phyloP scores from a whole-genome alignment of 2,797 vertebrate species.

The Liasis olivaceus region DNA sequence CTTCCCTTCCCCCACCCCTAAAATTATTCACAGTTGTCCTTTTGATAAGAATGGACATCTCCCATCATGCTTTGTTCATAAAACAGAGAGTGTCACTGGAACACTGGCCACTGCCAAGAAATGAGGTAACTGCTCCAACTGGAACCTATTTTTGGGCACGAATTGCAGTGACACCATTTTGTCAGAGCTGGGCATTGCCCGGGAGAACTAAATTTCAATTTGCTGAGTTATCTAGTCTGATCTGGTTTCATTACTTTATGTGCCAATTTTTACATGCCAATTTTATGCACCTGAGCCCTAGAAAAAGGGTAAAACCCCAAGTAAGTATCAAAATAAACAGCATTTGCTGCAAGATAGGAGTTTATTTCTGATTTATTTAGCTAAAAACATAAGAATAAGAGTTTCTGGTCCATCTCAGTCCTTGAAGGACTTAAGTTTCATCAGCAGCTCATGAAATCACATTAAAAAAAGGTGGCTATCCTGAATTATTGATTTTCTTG shows the following conservation, averaged over 20 bases:
- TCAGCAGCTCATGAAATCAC: background rate
- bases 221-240: background rate
- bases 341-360: background rate
- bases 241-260: background rate
- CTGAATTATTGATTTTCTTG: background rate
- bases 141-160: background rate
- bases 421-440: background rate
- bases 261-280: background rate
- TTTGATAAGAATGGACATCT: background rate
- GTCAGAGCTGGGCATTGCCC: too few species aligned
- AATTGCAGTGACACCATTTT: background rate
- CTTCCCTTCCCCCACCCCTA: background rate
- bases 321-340: background rate
- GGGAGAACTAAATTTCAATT: background rate
- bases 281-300: background rate
- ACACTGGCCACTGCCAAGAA: background rate
- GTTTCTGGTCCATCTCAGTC: background rate
- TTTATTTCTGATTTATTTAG: background rate
- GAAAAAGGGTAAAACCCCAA: background rate
- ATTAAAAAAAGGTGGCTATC: background rate
- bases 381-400: background rate
- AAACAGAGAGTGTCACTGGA: background rate
- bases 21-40: background rate
- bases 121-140: background rate
- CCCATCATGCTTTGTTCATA: background rate